Base-by-base conservation (phyloP, 2,113 vertebrate genomes). In the Donacobius atricapilla region DNA sequence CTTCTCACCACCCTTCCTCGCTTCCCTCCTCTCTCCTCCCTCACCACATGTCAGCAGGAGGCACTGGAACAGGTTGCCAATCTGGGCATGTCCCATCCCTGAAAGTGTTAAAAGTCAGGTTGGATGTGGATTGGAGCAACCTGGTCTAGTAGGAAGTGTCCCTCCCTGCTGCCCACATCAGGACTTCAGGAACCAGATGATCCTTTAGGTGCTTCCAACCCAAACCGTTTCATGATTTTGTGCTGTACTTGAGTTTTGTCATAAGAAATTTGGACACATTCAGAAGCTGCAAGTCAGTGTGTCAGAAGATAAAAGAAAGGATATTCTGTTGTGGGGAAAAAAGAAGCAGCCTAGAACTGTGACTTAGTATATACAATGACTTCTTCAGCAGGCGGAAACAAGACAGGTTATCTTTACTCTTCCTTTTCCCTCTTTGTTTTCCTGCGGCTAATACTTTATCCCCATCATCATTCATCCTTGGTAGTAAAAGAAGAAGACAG, bases 1-100 rank as follows among this genome's bases (percentile, higher is more conserved):
- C 18, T 19, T 82, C 60, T 57, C 17, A 8, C 19, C 40, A 33
- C 14, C 27, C 6, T 18, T 69, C 44, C 30, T 82, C 0, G 0
- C 30, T 65, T 42, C 21, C 20, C 12, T 58, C 21, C 39, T 57
- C 5, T 81, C 28, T 75, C 25, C 30, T 63, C 15, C 11, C 9
- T 50, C 39, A 15, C 37, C 6, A 1, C 0, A 0, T 35, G n/a
- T 27, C 40, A 50, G n/a, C 69, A 44, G 72, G n/a, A 66, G 40
- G 1, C 11, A 15, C 15, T 84, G 48, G n/a, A 13, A 25, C 10
- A 53, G 44, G 12, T 18, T 68, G 68, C 25, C 16, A 24, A 12
- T 12, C 0, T 44, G 51, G 54, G 14, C 25, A 7, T 19, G 25
- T 23, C 21, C 31, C 21, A 4, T 68, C 24, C 24, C 28, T 78